Conservation (phyloP, 2,797 vertebrate species). For the Sebastes nivosus region DNA sequence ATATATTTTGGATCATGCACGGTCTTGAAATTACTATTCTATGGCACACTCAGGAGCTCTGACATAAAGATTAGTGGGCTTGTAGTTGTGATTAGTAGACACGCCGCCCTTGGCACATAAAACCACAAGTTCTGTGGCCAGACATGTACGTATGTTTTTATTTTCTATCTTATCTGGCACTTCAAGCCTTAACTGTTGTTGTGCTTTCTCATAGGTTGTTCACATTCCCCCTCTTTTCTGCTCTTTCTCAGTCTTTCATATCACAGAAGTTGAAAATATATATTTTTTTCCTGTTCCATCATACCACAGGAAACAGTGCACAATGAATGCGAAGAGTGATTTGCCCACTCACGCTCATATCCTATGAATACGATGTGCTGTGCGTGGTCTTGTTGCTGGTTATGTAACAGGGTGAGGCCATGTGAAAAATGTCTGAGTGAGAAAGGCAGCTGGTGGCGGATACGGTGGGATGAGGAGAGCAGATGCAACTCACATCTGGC, state of each 20-base stretch:
- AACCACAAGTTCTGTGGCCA: background rate
- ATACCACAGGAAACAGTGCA: background rate
- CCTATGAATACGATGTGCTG: slow-evolving; percentile 29
- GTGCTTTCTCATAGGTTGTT: background rate
- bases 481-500: slow-evolving; percentile 29
- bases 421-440: slow-evolving; percentile 36
- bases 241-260: background rate
- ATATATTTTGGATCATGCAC: background rate
- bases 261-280: background rate
- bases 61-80: background rate
- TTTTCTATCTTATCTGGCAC: background rate
- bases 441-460: slow-evolving; percentile 22
- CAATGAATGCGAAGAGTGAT: background rate
- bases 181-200: background rate
- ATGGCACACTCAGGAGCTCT: background rate
- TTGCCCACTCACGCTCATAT: slow-evolving; percentile 4
- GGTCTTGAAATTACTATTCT: background rate
- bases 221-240: background rate
- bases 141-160: background rate
- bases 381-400: slow-evolving; percentile 20
- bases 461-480: slow-evolving; percentile 19
- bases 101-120: background rate
- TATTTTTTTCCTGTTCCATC: background rate
- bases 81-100: background rate
- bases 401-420: slow-evolving; percentile 65